Evolutionary conservation across 92 coral and sea anemone species (phyloP).

Genomic region (Epizoanthus ramosus): DNA sequence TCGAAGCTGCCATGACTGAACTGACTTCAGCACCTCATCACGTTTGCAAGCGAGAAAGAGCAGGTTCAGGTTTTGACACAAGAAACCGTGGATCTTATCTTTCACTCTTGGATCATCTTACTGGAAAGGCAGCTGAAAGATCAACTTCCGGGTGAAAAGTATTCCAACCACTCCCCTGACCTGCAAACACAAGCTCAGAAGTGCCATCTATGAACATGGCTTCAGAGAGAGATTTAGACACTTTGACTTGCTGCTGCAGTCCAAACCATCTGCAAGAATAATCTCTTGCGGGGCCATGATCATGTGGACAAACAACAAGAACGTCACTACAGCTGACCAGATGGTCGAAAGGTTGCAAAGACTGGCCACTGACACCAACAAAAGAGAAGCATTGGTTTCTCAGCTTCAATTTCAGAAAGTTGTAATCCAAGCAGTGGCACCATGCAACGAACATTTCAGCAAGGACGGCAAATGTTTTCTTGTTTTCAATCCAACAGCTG

Average conservation of each 20-base stretch:
- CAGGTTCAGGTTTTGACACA: conserved; percentile 50
- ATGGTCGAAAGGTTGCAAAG: conserved; percentile 31
- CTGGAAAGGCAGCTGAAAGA: conserved; percentile 24
- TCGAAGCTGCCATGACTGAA: conserved; percentile 43
- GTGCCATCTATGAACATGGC: conserved; percentile 52
- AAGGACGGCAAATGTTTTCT: conserved; percentile 40
- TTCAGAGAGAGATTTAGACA: conserved; percentile 47
- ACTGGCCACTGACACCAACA: conserved; percentile 35
- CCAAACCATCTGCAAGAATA: conserved; percentile 49
- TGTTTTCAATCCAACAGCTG: conserved; percentile 38
- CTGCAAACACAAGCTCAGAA: conserved; percentile 48
- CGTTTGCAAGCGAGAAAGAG: conserved; percentile 34
- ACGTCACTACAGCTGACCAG: conserved; percentile 28
- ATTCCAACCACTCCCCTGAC: conserved; percentile 40
- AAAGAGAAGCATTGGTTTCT: conserved; percentile 38
- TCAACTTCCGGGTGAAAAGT: conserved; percentile 49
- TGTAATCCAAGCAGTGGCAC: conserved; percentile 30
- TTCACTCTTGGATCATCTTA: conserved; percentile 47
- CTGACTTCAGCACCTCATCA: conserved; percentile 34
- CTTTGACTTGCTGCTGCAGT: conserved; percentile 36
- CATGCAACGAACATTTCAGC: conserved; percentile 31
- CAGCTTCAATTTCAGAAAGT: conserved; percentile 38
- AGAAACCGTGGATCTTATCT: conserved; percentile 49
- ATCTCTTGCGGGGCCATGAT: conserved; percentile 48
- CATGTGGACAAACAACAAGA: conserved; percentile 57